Percentiles rank a stretch among this genome's conserved stretches.
Evolutionary conservation across 2,797 vertebrate species (phyloP).

Genomic region (Coregonus suidteri): DNA sequence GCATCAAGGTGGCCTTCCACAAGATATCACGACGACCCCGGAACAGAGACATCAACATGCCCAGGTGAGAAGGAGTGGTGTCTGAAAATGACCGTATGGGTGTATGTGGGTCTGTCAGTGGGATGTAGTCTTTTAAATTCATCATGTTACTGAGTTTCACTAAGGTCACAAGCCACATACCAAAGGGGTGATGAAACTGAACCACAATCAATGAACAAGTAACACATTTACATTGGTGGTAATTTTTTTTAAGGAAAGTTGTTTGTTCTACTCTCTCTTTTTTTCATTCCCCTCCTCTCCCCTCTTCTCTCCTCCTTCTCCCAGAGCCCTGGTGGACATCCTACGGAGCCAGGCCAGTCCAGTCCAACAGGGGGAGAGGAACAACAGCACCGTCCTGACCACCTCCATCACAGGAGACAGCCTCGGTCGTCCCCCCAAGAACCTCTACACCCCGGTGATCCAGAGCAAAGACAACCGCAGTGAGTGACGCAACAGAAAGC

Average conservation of each 20-base stretch:
- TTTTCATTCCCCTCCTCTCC: not conserved
- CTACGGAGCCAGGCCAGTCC: slow-evolving; percentile 87
- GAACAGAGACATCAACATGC: slow-evolving; percentile 87
- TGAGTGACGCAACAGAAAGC: slow-evolving; percentile 69
- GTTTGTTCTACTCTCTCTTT: no score
- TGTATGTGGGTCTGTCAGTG: not conserved
- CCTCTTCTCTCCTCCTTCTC: not conserved
- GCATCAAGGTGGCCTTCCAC: slow-evolving; percentile 88
- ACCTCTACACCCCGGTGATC: slow-evolving; percentile 81
- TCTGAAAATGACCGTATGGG: not conserved
- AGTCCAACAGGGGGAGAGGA: slow-evolving; percentile 80
- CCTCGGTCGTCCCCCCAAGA: slow-evolving; percentile 80
- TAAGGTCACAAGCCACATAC: not conserved
- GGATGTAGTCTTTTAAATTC: not conserved
- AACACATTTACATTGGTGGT: no score
- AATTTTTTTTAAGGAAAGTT: no score
- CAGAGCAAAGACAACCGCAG: slow-evolving; percentile 87
- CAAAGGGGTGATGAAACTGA: not conserved
- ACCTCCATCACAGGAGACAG: slow-evolving; percentile 73
- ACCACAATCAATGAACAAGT: no score
- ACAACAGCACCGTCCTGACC: slow-evolving; percentile 77
- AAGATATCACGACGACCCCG: slow-evolving; percentile 86
- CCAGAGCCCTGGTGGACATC: slow-evolving; percentile 89
- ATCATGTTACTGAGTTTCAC: not conserved
- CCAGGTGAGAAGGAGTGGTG: slow-evolving; percentile 73